Evolutionary conservation across 30 jellyfish, hydroid and myxozoan species (phyloP).

Genomic region (Nemopilema nomurai): DNA sequence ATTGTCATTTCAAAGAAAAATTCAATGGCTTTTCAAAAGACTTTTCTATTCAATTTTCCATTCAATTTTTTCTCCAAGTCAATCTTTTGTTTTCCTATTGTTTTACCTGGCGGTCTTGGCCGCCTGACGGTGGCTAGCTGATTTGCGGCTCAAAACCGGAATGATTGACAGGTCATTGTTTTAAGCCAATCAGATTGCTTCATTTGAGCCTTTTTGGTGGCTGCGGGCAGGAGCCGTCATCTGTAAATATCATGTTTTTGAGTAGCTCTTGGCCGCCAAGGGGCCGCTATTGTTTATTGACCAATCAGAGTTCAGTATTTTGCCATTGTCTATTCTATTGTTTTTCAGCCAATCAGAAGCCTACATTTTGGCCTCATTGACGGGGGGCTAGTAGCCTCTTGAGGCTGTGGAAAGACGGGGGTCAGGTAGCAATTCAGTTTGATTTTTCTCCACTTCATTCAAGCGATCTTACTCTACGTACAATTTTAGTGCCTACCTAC

Average conservation of each 20-base stretch:
- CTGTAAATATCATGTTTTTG: neutral
- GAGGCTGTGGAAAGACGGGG: slow-evolving; percentile 1
- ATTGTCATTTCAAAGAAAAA: neutral
- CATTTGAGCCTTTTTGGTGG: slow-evolving; percentile 18
- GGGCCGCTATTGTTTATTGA: slow-evolving; percentile 2
- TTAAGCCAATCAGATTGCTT: slow-evolving; percentile 12
- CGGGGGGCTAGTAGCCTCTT: slow-evolving; percentile 11
- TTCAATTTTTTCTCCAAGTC: too few species aligned
- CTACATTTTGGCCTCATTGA: neutral
- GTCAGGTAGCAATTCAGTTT: neutral
- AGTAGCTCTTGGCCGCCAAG: neutral
- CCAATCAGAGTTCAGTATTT: neutral
- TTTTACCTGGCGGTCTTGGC: neutral
- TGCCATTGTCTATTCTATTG: neutral
- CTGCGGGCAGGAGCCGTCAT: slow-evolving; percentile 26
- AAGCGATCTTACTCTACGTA: neutral
- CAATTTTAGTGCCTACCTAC: neutral
- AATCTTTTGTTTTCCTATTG: neutral
- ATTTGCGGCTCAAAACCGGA: neutral
- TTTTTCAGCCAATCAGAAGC: neutral
- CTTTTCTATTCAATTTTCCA: neutral
- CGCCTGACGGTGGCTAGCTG: neutral
- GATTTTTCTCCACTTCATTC: neutral
- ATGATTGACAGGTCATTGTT: slow-evolving; percentile 1
- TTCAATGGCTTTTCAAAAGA: neutral